Evolutionary conservation across 2,888 invertebrate species (phyloP), one percentile per base, ranked within the genome.

Genomic region (Endotricha flammealis): DNA sequence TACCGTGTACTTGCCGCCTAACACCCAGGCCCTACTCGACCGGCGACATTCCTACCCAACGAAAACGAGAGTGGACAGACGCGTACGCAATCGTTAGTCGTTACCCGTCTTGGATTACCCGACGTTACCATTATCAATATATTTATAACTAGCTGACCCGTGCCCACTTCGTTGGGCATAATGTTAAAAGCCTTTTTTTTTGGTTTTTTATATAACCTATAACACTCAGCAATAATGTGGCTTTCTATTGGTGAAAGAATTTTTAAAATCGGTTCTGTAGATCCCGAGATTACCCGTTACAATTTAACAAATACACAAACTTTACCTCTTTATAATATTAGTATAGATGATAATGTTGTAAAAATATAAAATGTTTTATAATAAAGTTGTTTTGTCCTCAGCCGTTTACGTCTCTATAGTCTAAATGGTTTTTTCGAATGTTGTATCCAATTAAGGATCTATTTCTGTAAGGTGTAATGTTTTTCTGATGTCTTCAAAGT

Each of bases 11-110:
- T 33, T 32, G 32, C 25, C 22, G 25, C 32, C 32, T 25, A 33
- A 33, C 32, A 33, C 32, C 29, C 30, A 35, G 30, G 30, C 38
- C 36, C 36, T 29, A 35, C 35, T 35, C 29, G 44, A 36, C 35
- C 35, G 44, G 47, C 48, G 48, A 46, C 44, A 53, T 56, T 52
- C 56, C 50, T 51, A 46, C 53, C 46, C 54, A 54, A 55, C 54
- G 50, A 51, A 47, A 46, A 44, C 47, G 51, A 49, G 47, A 45
- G 76, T 74, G 62, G 53, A 50, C 48, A 51, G 50, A 50, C 57
- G 62, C 56, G 60, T 60, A 57, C 60, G 62, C 62, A 64, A 61
- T 57, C 53, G 46, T 48, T 41, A 62, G 20, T n/a, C n/a, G n/a
- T n/a, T n/a, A n/a, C n/a, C n/a, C 20, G n/a, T 46, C 61, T 52